A percentile compares a stretch with the other conserved stretches of the same genome.
These are phyloP conservation scores for Merodon equestris DNA, from an alignment of 2,888 invertebrate genomes.

Conservation along the genomic window DNA sequence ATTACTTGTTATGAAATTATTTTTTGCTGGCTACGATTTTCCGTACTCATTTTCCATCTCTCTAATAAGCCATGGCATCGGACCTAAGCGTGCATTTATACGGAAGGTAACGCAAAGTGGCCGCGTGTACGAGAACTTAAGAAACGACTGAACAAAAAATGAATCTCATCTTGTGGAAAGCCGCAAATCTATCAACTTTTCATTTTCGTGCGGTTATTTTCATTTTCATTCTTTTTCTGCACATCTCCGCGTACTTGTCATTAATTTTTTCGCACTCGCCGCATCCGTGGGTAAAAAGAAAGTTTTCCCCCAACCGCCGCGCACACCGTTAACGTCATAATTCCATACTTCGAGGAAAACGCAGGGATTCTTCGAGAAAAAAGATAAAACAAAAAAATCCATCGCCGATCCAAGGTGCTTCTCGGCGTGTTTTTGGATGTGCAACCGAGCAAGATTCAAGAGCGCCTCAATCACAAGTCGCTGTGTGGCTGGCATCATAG, in stretches of 20 bases:
- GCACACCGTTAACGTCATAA: background rate
- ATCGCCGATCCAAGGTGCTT: too few species aligned
- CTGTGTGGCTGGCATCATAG: background rate
- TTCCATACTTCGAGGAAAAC: conserved; percentile 37
- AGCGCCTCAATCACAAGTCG: conserved; percentile 33
- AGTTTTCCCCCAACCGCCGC: conserved; percentile 31
- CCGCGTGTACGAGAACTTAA: background rate
- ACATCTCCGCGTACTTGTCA: background rate
- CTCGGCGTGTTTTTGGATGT: conserved; percentile 36
- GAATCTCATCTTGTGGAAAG: conserved; percentile 55
- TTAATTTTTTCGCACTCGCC: conserved; percentile 44
- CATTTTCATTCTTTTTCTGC: conserved; percentile 35
- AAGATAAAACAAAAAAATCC: conserved; percentile 18
- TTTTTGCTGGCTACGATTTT: conserved; percentile 34
- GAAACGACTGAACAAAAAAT: conserved; percentile 8
- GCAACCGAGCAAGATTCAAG: conserved; percentile 44
- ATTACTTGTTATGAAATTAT: conserved; percentile 62
- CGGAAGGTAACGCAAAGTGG: conserved; percentile 33
- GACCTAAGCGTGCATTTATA: conserved; percentile 8
- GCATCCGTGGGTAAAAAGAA: conserved; percentile 42
- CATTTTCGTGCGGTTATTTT: conserved; percentile 60
- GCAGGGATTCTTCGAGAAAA: conserved; percentile 22
- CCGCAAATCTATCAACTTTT: conserved; percentile 60
- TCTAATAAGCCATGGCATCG: conserved; percentile 27
- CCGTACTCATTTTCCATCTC: conserved; percentile 42